A percentile compares a stretch with the other conserved stretches of the same genome.
These are phyloP conservation scores for Cephalopterus ornatus DNA, from an alignment of 2,113 vertebrate genomes.

Conservation along the genomic window DNA sequence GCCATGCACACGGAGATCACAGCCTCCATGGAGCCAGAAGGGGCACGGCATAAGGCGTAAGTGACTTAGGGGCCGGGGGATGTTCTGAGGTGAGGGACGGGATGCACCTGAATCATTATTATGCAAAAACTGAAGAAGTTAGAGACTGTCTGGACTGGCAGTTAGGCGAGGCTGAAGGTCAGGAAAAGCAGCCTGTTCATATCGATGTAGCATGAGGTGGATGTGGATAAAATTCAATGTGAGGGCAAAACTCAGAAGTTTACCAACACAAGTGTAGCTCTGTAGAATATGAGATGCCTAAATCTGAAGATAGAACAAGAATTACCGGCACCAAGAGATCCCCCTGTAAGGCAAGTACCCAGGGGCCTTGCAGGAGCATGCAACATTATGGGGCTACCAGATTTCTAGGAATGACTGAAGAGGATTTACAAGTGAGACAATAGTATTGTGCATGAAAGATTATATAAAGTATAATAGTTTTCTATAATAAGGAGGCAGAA, in stretches of 20 bases:
- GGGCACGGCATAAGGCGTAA: not conserved
- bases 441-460: not conserved
- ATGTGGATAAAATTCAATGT: not conserved
- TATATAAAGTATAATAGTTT: not conserved
- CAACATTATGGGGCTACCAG: not conserved
- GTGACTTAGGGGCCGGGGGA: not conserved
- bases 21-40: rapidly evolving
- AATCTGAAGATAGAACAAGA: not conserved
- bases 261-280: not conserved
- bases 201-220: not conserved
- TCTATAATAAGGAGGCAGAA: not conserved
- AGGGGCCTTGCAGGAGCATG: not conserved
- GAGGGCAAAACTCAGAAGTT: not conserved
- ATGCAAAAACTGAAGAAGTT: not conserved
- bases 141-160: not conserved
- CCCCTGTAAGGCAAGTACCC: not conserved
- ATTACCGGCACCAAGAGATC: not conserved
- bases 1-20: not conserved
- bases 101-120: not conserved
- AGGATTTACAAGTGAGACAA: not conserved
- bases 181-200: not conserved
- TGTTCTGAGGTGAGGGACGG: not conserved
- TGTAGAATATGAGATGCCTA: not conserved
- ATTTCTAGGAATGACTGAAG: not conserved
- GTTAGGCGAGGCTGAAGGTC: not conserved